These are phyloP conservation scores for Geopemphigus sp. DNA, from an alignment of 1,140 invertebrate species.

Conservation along the genomic window DNA sequence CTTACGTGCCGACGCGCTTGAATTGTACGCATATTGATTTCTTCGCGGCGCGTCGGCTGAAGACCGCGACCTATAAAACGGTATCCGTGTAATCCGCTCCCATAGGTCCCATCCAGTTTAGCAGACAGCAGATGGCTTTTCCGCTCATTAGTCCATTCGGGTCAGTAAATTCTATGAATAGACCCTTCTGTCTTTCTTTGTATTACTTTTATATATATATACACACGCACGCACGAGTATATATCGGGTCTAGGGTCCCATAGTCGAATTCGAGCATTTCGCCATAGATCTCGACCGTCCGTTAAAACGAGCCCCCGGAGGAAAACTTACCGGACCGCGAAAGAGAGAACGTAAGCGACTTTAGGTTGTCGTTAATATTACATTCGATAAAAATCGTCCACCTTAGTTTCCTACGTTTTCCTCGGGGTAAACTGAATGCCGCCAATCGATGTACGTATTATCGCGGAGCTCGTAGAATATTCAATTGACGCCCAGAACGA, in stretches of 20 bases:
- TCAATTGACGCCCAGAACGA: no score
- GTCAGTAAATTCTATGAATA: conserved; percentile 12
- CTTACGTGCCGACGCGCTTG: no score
- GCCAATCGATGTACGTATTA: no score
- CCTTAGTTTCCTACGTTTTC: no score
- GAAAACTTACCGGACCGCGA: conserved; percentile 20
- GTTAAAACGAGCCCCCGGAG: conserved; percentile 5
- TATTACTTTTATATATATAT: no score
- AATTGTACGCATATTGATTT: conserved; percentile 17
- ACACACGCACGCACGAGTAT: background rate
- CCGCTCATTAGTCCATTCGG: conserved; percentile 16
- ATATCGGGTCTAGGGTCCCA: background rate
- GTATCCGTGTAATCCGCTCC: conserved; percentile 29
- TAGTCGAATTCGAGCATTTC: background rate
- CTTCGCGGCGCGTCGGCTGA: background rate
- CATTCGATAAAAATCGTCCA: no score
- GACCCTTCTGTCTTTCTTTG: background rate
- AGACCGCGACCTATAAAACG: conserved; percentile 32
- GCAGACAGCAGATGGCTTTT: conserved; percentile 33
- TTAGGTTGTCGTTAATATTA: background rate
- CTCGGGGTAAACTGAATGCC: no score
- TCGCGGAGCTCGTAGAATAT: no score
- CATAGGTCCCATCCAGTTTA: conserved; percentile 11
- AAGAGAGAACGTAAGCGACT: background rate
- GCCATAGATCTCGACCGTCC: background rate